Conservation (phyloP, 2,888 invertebrate species). For the Cryptocephalus primarius region DNA sequence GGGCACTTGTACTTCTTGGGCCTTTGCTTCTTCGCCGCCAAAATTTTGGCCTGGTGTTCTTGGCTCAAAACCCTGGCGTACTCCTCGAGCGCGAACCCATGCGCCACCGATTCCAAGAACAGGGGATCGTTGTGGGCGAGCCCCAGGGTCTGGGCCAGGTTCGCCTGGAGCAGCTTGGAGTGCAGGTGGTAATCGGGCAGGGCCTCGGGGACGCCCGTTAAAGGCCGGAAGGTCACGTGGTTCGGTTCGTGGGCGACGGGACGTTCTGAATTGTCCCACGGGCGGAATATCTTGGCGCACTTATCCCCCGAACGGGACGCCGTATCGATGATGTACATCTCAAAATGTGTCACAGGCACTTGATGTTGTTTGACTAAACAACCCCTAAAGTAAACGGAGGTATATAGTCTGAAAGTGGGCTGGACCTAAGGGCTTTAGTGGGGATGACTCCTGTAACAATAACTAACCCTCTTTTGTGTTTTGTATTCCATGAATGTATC, state of each 20-base stretch:
- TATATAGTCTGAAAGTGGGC: conserved; percentile 31
- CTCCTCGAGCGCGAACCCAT: conserved; percentile 53
- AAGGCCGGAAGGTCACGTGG: conserved; percentile 37
- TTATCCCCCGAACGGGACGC: conserved; percentile 15
- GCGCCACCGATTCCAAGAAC: conserved; percentile 30
- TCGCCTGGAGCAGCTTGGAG: conserved; percentile 17
- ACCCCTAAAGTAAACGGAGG: conserved; percentile 29
- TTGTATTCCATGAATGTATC: conserved; percentile 33
- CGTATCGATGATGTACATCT: conserved; percentile 17
- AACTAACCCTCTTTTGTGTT: conserved; percentile 33
- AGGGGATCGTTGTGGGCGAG: conserved; percentile 25
- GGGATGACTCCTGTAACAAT: conserved; percentile 34
- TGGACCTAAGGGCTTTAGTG: conserved; percentile 29
- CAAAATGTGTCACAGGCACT: conserved; percentile 3
- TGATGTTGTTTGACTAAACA: conserved; percentile 26
- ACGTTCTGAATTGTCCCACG: conserved; percentile 20
- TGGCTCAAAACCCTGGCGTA: conserved; percentile 59
- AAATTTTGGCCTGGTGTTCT: conserved; percentile 56
- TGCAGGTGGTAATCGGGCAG: conserved; percentile 4
- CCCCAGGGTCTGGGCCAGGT: conserved; percentile 21
- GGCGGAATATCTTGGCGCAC: conserved; percentile 21
- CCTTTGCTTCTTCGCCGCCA: conserved; percentile 62
- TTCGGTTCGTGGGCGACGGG: conserved; percentile 37
- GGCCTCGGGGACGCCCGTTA: background rate
- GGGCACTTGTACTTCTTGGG: conserved; percentile 89